Base-by-base conservation (phyloP, 2,888 invertebrate species). In the Allolobophora icterica region DNA sequence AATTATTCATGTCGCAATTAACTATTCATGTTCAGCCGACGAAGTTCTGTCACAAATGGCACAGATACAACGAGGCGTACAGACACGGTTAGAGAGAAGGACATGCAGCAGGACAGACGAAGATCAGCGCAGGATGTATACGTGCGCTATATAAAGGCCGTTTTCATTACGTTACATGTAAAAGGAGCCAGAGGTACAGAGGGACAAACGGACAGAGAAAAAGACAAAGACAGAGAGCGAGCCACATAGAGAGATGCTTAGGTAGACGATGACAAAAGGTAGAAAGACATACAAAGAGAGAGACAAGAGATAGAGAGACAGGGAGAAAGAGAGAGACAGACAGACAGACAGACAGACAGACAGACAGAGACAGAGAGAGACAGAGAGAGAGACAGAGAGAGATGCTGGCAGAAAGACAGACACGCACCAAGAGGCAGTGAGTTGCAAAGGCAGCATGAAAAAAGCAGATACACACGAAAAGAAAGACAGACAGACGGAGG, bases 1-100 rank as follows among this genome's bases (percentile, higher is more conserved):
- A 71, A 71, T 71, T 71, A 71, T 71, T 71, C 71, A 71, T 71
- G 30, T 8, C 30, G n/a, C n/a, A 8, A n/a, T 52, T 71, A 71
- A 71, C n/a, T 71, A 71, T 71, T 71, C 71, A 71, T n/a, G 71
- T n/a, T n/a, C 71, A n/a, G 71, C 71, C 71, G 71, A n/a, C 71
- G 71, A 71, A n/a, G n/a, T 71, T 30, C n/a, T 71, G 71, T n/a
- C n/a, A 13, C 71, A 71, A 71, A 71, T 71, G 30, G 71, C 71
- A 71, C 30, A 71, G 71, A 71, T n/a, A 71, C 71, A n/a, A n/a
- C 19, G 71, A 71, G 71, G 11, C 8, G 21, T 52, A 52, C 19
- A 24, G 1, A 52, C 21, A 52, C 52, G 21, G 3, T 17, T 13
- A 71, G 71, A n/a, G 71, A 71, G 71, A 71, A n/a, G 71, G 71